Evolutionary conservation across 2,888 invertebrate genomes (phyloP).

Genomic region (Spodoptera littoralis): DNA sequence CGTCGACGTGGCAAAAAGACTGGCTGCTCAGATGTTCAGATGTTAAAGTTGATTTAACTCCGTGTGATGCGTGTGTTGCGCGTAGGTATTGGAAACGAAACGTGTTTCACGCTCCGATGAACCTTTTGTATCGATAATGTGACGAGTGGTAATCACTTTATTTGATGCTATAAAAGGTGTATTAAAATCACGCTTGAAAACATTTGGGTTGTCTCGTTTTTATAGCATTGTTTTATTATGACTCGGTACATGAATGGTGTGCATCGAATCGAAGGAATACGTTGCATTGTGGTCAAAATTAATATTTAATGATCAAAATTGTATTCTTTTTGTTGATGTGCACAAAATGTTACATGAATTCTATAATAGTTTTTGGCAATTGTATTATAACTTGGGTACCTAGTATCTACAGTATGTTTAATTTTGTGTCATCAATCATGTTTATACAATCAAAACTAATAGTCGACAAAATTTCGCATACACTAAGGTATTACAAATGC

Average conservation of each 20-base stretch:
- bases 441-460: too few species aligned
- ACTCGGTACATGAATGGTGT: neutral
- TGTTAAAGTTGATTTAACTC: conserved; percentile 57
- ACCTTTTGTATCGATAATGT: conserved; percentile 63
- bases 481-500: too few species aligned
- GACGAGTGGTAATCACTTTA: conserved; percentile 63
- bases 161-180: conserved; percentile 57
- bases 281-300: conserved; percentile 1
- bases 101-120: conserved; percentile 65
- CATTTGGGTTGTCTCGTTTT: conserved; percentile 29
- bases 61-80: conserved; percentile 51
- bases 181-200: conserved; percentile 53
- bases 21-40: conserved; percentile 47
- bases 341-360: too few species aligned
- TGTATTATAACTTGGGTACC: too few species aligned
- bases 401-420: too few species aligned
- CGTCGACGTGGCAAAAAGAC: conserved; percentile 77
- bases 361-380: too few species aligned
- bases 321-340: too few species aligned
- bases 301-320: neutral
- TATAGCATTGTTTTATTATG: conserved; percentile 25
- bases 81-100: conserved; percentile 63
- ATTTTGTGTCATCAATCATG: too few species aligned
- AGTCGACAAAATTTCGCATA: too few species aligned
- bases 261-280: neutral